Conservation (phyloP, 2,113 vertebrate genomes). For the Scomber japonicus region DNA sequence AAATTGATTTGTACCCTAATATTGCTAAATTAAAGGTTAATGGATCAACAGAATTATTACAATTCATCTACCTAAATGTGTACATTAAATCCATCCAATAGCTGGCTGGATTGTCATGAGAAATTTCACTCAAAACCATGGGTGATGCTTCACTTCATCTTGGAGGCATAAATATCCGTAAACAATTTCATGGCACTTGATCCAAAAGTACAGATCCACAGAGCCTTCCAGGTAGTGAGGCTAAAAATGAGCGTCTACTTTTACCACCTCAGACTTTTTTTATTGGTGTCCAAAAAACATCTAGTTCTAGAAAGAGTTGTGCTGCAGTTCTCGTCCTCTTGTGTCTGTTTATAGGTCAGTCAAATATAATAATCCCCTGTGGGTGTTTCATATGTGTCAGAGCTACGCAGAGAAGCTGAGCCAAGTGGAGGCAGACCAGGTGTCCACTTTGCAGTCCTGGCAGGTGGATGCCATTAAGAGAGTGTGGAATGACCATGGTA, state of each 20-base stretch:
- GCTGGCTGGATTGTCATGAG: no score
- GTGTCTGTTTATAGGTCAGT: slow-evolving; percentile 20
- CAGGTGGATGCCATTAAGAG: slow-evolving; percentile 86
- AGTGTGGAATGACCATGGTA: slow-evolving; percentile 87
- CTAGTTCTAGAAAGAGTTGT: background rate
- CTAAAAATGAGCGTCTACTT: background rate
- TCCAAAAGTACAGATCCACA: no score
- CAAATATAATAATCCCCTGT: background rate
- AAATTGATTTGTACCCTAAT: background rate
- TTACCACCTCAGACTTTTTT: background rate
- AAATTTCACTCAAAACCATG: no score
- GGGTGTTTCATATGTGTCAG: slow-evolving; percentile 73
- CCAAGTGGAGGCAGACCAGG: slow-evolving; percentile 76
- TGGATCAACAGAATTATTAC: no score
- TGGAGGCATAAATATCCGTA: no score
- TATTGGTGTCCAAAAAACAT: background rate
- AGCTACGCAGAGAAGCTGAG: slow-evolving; percentile 81
- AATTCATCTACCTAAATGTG: no score
- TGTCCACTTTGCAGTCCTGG: slow-evolving; percentile 76
- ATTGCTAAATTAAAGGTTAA: background rate
- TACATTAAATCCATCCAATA: no score
- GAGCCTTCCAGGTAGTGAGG: background rate
- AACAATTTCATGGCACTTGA: no score
- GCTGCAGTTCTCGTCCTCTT: background rate
- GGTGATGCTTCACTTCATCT: no score